Evolutionary conservation across 2,888 invertebrate species (phyloP).

Genomic region (Phyllotreta striolata): DNA sequence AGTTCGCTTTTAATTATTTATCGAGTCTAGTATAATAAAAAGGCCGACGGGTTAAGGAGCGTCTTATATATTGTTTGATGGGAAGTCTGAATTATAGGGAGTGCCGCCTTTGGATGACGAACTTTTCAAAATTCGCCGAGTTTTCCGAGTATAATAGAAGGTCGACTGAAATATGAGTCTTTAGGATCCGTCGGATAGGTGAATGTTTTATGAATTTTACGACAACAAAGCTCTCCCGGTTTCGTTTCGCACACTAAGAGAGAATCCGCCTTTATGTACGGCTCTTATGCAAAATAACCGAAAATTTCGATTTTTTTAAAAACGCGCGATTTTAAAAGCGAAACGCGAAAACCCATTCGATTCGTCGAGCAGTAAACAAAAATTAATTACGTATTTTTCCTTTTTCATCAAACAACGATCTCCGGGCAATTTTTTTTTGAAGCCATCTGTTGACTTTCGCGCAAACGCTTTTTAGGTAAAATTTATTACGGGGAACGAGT

Average conservation of each 20-base stretch:
- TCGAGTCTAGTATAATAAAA: slow-evolving; percentile 11
- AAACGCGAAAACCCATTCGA: not conserved
- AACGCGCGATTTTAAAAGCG: not conserved
- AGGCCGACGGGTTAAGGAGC: not conserved
- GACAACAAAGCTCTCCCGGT: not conserved
- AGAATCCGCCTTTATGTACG: not conserved
- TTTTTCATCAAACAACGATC: slow-evolving; percentile 11
- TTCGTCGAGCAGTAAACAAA: slow-evolving; percentile 4
- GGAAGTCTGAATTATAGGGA: not conserved
- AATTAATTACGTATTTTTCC: slow-evolving; percentile 12
- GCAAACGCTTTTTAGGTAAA: slow-evolving; percentile 22
- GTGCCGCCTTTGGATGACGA: slow-evolving; percentile 1
- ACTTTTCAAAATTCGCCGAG: slow-evolving; percentile 11
- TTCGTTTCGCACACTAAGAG: not conserved
- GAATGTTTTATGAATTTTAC: slow-evolving; percentile 11
- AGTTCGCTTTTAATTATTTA: slow-evolving; percentile 15
- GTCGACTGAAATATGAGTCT: slow-evolving; percentile 6
- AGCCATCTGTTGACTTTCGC: slow-evolving; percentile 13
- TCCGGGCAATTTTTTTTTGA: slow-evolving; percentile 3
- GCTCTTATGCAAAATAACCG: not conserved
- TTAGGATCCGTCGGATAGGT: slow-evolving; percentile 3
- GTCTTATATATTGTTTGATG: slow-evolving; percentile 4
- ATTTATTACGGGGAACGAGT: slow-evolving; percentile 25
- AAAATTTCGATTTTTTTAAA: not conserved
- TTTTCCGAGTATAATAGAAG: slow-evolving; percentile 6